Percentiles rank a stretch among this genome's conserved stretches.
phyloP scores from a whole-genome alignment of 2,113 vertebrate species.

The Heptranchias perlo region DNA sequence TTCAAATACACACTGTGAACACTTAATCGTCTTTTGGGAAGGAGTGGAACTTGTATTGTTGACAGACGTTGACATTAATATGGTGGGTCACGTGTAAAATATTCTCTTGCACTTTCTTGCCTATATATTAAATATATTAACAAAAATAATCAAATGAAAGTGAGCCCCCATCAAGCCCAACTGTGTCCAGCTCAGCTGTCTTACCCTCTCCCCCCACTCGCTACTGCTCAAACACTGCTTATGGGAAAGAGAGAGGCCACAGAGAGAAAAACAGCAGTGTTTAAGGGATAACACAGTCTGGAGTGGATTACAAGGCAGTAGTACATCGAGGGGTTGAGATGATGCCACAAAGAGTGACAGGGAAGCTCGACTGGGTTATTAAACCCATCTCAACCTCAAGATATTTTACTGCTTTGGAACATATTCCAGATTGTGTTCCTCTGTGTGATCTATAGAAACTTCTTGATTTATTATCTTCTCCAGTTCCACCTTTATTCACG shows the following conservation, averaged over 20 bases:
- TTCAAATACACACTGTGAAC: background rate
- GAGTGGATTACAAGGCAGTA: background rate
- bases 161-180: background rate
- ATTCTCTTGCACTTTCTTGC: background rate
- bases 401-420: background rate
- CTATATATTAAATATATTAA: background rate
- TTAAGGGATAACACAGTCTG: background rate
- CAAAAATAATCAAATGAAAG: background rate
- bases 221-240: background rate
- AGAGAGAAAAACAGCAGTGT: background rate
- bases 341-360: background rate
- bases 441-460: background rate
- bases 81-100: background rate
- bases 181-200: background rate
- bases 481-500: background rate
- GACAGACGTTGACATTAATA: background rate
- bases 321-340: background rate
- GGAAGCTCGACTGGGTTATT: background rate
- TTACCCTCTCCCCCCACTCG: too few relatives aligned
- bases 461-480: background rate
- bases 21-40: conserved; percentile 1
- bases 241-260: background rate
- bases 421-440: background rate
- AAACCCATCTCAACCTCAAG: background rate
- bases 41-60: background rate